Evolutionary conservation across 2,888 invertebrate genomes (phyloP), one percentile per base, ranked within the genome.

Genomic region (Drosophila paramelanica): DNA sequence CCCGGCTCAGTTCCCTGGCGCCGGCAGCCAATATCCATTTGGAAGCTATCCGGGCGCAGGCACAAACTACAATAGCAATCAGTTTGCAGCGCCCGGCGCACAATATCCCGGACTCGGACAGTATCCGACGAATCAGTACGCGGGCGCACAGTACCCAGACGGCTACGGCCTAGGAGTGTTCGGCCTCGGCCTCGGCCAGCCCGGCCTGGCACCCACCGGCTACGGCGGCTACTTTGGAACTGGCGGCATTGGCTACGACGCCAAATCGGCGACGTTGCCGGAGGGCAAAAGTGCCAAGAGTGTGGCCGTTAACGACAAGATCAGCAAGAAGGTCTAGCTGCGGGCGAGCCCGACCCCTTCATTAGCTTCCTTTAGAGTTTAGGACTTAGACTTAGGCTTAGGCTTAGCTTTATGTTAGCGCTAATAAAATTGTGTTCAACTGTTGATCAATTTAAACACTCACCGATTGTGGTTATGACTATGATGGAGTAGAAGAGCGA

Each of bases 381-480:
- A 82, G 81, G 31, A 7, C 17, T 11, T 77, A 77, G 67, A 13
- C 13, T 49, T 80, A 79, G 83, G 31, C 36, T 11, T 33, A 33
- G 33, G 0, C 3, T 33, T 33, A 67, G 50, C 4, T 25, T 23
- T 74, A 17, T 17, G 17, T 17, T 67, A 72, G 67, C 58, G 36
- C 17, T 42, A 77, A 67, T 61, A 51, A 79, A 77, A 39, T 39
- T 8, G 14, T 52, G 41, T 14, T 42, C 5, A 42, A 7, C 20
- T 61, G 56, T 72, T 67, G 36, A 58, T 13, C 41, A 17, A 23
- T 38, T 25, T 14, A 41, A 60, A 61, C 50, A 93, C 95, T 94
- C 91, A 98, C 98, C 98, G 78, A 98, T 98, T 38, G 98, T 98
- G 58, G 98, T 98, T 92, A 98, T 98, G 79, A 98, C 98, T 82